These are phyloP conservation scores for Artibeus jamaicensis DNA, from an alignment of 2,797 vertebrate genomes.

Conservation along the genomic window DNA sequence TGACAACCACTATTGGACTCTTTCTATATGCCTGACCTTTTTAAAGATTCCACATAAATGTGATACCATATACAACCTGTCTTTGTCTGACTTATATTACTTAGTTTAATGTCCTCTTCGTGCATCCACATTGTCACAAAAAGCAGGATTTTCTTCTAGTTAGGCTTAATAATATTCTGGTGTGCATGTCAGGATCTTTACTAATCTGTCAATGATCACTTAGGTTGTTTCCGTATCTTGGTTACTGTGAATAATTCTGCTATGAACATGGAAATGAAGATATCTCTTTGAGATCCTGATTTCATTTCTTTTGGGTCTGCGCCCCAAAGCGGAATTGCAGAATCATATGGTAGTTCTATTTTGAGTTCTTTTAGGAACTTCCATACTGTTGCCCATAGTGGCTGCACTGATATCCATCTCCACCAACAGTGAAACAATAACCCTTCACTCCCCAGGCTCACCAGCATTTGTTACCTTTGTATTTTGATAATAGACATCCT, in stretches of 20 bases:
- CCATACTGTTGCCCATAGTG: not conserved
- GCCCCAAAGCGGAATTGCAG: not conserved
- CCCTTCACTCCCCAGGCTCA: not conserved
- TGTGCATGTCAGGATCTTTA: not conserved
- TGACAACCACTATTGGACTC: not conserved
- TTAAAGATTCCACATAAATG: not conserved
- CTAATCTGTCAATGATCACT: not conserved
- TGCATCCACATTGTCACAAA: not conserved
- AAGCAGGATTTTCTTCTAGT: not conserved
- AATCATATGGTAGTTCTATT: not conserved
- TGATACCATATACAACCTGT: not conserved
- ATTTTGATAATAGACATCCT: not conserved
- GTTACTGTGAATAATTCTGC: not conserved
- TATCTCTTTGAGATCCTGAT: not conserved
- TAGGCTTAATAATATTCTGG: not conserved
- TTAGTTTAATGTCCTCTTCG: not conserved
- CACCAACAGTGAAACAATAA: not conserved
- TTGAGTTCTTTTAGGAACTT: not conserved
- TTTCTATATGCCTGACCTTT: not conserved
- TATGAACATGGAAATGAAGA: not conserved
- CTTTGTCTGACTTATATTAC: not conserved
- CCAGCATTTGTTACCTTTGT: not conserved
- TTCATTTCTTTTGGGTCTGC: not conserved
- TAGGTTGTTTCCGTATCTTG: not conserved
- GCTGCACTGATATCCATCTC: not conserved